These are phyloP conservation scores for Beris morrisii DNA, from an alignment of 2,888 invertebrate genomes.

Conservation along the genomic window DNA sequence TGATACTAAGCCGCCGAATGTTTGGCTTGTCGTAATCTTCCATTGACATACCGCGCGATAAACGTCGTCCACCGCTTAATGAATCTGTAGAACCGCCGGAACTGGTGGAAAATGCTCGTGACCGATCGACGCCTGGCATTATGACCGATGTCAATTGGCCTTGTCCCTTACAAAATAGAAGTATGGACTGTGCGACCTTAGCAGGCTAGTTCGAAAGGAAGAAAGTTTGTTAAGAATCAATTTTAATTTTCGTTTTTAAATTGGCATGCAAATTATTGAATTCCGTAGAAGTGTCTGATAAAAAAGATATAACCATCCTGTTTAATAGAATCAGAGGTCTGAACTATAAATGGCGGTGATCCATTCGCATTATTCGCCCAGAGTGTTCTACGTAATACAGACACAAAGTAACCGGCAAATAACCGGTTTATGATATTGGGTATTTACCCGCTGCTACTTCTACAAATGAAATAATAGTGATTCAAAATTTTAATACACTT, in stretches of 20 bases:
- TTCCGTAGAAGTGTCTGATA: not conserved
- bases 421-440: too few species aligned
- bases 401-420: too few species aligned
- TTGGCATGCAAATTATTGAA: not conserved
- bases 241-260: not conserved
- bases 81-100: constrained; percentile 60
- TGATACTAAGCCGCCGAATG: constrained; percentile 72
- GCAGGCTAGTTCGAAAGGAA: constrained; percentile 67
- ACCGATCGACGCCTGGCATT: constrained; percentile 77
- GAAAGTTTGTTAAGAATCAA: constrained; percentile 27
- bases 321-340: too few species aligned
- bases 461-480: not conserved
- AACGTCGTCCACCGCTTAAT: constrained; percentile 51
- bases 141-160: constrained; percentile 80
- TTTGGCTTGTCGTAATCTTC: constrained; percentile 82
- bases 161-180: constrained; percentile 87
- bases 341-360: too few species aligned
- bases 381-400: too few species aligned
- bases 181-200: constrained; percentile 81
- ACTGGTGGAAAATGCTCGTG: constrained; percentile 61
- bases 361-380: too few species aligned
- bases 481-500: constrained; percentile 42
- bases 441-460: not conserved
- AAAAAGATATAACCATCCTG: not conserved
- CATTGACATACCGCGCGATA: constrained; percentile 72